Evolutionary conservation across 2,113 vertebrate species (phyloP).

Genomic region (Charadrius vociferus): DNA sequence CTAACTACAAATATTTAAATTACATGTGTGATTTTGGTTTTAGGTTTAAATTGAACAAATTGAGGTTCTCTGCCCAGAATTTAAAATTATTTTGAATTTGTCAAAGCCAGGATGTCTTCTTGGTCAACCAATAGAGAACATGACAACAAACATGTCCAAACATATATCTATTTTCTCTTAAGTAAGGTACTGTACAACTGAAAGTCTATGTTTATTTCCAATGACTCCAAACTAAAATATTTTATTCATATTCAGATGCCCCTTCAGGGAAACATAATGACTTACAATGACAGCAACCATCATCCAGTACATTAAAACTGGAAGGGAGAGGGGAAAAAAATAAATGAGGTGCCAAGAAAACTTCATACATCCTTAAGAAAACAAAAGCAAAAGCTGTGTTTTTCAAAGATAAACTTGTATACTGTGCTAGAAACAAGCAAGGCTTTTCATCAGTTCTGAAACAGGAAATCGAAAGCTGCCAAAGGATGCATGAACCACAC

Average conservation of each 20-base stretch:
- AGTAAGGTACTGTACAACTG: neutral
- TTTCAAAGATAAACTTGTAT: neutral
- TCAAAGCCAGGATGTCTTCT: neutral
- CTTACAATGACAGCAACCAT: neutral
- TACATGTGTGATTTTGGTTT: neutral
- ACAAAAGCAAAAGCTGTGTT: neutral
- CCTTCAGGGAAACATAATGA: neutral
- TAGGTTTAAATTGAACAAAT: neutral
- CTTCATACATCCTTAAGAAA: slow-evolving; percentile 12
- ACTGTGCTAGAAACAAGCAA: neutral
- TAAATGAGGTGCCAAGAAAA: neutral
- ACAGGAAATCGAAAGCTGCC: neutral
- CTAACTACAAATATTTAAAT: neutral
- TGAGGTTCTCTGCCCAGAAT: neutral
- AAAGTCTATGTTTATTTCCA: neutral
- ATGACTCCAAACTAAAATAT: neutral
- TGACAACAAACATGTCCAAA: neutral
- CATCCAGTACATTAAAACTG: neutral
- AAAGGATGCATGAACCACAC: neutral
- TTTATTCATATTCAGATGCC: neutral
- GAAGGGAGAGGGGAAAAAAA: neutral
- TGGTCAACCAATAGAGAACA: neutral
- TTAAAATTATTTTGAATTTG: neutral
- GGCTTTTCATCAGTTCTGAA: neutral
- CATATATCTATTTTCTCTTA: neutral